Conservation (phyloP, 64 coral and sea anemone genomes). For the Pocillopora verrucosa region DNA sequence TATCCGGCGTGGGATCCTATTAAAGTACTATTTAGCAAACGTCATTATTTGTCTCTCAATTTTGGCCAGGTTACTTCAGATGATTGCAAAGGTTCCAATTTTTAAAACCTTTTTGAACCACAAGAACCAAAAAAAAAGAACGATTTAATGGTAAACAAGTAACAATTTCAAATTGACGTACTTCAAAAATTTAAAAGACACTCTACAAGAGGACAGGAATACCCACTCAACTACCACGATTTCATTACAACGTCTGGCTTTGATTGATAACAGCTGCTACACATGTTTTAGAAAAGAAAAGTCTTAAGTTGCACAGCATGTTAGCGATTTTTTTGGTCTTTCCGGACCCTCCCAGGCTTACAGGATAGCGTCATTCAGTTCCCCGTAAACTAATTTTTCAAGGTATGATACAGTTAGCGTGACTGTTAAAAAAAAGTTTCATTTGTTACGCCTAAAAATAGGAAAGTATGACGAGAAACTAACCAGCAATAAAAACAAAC, state of each 20-base stretch:
- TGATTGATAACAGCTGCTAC: conserved; percentile 22
- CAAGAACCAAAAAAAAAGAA: too few species aligned
- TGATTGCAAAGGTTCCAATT: too few species aligned
- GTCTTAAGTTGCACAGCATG: not conserved
- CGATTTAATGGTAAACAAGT: too few species aligned
- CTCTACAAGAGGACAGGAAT: not conserved
- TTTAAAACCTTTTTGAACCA: too few species aligned
- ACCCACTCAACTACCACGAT: not conserved
- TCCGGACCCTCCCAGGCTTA: conserved; percentile 1
- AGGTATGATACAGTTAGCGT: not conserved
- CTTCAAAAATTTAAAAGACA: not conserved
- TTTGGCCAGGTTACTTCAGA: too few species aligned
- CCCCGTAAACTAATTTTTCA: not conserved
- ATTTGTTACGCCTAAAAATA: not conserved
- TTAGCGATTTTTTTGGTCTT: conserved; percentile 2
- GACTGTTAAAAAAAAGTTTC: not conserved
- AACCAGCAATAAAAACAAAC: not conserved
- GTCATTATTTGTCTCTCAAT: not conserved
- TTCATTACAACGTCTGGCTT: not conserved
- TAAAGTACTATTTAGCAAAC: not conserved
- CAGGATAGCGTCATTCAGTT: not conserved
- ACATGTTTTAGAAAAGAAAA: not conserved
- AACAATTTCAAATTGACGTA: too few species aligned
- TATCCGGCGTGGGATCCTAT: not conserved
- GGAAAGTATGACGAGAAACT: not conserved